Conservation (phyloP, 2,797 vertebrate genomes). For the Manis javanica region DNA sequence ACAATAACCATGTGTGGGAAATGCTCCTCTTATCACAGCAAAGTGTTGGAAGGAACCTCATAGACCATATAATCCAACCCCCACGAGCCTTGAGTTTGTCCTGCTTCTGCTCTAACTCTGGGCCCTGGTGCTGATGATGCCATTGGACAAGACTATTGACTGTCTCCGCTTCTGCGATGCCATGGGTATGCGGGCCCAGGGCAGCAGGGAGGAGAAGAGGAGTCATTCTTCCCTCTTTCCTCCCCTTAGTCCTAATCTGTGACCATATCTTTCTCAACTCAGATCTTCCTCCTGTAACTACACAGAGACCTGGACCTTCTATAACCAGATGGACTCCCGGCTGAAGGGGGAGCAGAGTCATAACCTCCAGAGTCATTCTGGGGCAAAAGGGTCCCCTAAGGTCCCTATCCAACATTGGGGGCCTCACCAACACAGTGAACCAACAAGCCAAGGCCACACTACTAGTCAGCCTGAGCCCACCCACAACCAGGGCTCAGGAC, state of each 20-base stretch:
- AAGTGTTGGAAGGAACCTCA: background rate
- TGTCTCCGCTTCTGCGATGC: background rate
- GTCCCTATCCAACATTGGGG: rapidly evolving
- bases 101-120: background rate
- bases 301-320: background rate
- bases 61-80: background rate
- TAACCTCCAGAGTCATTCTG: background rate
- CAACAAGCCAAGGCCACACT: background rate
- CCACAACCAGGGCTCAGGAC: background rate
- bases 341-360: background rate
- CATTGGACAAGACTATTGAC: background rate
- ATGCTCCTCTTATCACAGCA: background rate
- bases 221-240: background rate
- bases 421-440: background rate
- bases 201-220: background rate
- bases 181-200: background rate
- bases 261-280: background rate
- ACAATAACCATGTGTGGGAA: rapidly evolving
- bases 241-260: background rate
- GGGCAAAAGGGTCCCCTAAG: background rate
- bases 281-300: background rate
- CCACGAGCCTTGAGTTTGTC: background rate
- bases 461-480: background rate
- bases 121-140: background rate
- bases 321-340: background rate